Conservation (phyloP, 2,888 invertebrate genomes). For the Synergus gifuensis region DNA sequence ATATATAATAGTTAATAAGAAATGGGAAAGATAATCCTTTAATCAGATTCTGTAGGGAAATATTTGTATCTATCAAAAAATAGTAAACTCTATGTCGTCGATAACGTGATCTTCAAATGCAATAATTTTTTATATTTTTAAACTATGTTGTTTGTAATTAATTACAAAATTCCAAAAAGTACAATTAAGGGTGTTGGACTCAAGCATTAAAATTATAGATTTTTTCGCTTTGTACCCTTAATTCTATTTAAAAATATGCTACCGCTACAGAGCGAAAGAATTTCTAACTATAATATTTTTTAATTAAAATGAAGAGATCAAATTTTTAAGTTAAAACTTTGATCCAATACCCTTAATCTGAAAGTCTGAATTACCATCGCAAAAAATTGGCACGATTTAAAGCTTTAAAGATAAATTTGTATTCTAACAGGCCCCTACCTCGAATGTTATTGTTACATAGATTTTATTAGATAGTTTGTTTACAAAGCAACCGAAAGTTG, state of each 20-base stretch:
- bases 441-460: constrained; percentile 36
- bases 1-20: constrained; percentile 3
- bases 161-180: constrained; percentile 11
- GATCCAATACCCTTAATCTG: neutral
- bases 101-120: constrained; percentile 31
- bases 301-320: no score
- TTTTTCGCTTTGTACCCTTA: no score
- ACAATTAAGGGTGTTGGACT: neutral
- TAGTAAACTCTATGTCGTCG: constrained; percentile 13
- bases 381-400: constrained; percentile 9
- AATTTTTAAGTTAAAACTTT: no score
- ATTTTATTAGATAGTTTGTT: constrained; percentile 37
- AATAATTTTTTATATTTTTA: constrained; percentile 27
- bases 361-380: constrained; percentile 21
- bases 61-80: constrained; percentile 25
- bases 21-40: neutral
- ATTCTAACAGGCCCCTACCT: constrained; percentile 11
- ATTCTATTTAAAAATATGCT: no score
- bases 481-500: constrained; percentile 1
- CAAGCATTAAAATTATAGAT: no score
- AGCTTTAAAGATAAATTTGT: neutral
- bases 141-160: constrained; percentile 8
- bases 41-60: neutral
- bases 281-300: no score
- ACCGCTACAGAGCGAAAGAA: no score